Evolutionary conservation across 23 tunicate genomes (phyloP).

Genomic region (Diplosoma virens): DNA sequence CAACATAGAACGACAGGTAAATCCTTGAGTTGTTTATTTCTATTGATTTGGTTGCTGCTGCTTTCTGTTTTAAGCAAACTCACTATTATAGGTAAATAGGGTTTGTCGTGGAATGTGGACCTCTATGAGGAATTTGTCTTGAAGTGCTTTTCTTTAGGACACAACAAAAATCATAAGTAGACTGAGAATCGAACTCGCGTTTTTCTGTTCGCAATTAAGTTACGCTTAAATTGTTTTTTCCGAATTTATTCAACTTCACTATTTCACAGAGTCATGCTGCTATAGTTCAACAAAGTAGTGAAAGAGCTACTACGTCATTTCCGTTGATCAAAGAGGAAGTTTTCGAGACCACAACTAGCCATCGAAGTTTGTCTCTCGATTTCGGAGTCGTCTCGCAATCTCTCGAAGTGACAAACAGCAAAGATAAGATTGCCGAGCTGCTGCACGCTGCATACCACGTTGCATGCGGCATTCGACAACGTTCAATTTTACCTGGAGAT

Average conservation of each 20-base stretch:
- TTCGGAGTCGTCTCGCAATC: conserved; percentile 58
- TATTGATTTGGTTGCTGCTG: not conserved
- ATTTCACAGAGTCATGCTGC: not conserved
- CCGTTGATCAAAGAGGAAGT: not conserved
- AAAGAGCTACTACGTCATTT: conserved; percentile 10
- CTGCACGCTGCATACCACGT: conserved; percentile 51
- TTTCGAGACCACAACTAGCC: not conserved
- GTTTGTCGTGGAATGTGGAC: not conserved
- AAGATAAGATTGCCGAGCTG: conserved; percentile 32
- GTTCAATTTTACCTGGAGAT: conserved; percentile 70
- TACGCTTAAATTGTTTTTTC: no score
- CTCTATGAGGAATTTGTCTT: no score
- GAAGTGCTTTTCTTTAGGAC: no score
- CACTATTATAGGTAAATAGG: not conserved
- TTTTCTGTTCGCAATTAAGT: no score
- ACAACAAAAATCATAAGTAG: no score
- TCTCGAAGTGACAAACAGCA: conserved; percentile 44
- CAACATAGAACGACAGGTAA: conserved; percentile 45
- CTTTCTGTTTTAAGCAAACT: not conserved
- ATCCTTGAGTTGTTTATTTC: not conserved
- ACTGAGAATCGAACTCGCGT: no score
- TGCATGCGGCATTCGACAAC: conserved; percentile 33
- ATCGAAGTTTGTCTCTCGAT: conserved; percentile 56
- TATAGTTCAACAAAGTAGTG: not conserved
- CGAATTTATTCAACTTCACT: no score